These are phyloP conservation scores for Seriola dumerili DNA, from an alignment of 2,113 vertebrate genomes.

Conservation along the genomic window DNA sequence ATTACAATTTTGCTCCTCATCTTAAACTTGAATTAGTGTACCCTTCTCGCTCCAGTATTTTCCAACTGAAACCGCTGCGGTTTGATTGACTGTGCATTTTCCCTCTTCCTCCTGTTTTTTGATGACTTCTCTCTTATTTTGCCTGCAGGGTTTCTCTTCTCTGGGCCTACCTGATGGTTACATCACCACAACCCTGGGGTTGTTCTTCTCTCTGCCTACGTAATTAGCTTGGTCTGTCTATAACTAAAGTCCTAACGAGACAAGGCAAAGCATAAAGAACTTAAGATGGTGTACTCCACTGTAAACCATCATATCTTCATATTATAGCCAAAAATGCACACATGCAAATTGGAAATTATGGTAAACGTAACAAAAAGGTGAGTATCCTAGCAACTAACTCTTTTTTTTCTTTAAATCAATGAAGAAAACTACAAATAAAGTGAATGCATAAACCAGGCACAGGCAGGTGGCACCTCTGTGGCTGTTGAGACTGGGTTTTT, in stretches of 20 bases:
- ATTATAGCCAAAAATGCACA: neutral
- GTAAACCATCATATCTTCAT: neutral
- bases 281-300: neutral
- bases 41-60: neutral
- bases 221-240: constrained; percentile 24
- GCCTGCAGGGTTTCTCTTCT: constrained; percentile 47
- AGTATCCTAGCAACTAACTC: neutral
- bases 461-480: too few species aligned
- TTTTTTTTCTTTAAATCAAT: neutral
- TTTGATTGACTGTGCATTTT: constrained; percentile 36
- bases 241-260: constrained; percentile 1
- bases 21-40: constrained; percentile 6
- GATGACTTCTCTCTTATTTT: constrained; percentile 35
- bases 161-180: constrained; percentile 40
- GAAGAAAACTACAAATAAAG: too few species aligned
- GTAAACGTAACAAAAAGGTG: too few species aligned
- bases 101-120: neutral
- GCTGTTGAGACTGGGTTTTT: too few species aligned
- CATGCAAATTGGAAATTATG: neutral
- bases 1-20: constrained; percentile 29
- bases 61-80: constrained; percentile 1
- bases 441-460: too few species aligned
- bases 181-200: constrained; percentile 37
- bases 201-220: constrained; percentile 34
- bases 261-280: neutral